Base-by-base conservation (phyloP, 1,140 invertebrate species). In the Dendrolimus kikuchii region DNA sequence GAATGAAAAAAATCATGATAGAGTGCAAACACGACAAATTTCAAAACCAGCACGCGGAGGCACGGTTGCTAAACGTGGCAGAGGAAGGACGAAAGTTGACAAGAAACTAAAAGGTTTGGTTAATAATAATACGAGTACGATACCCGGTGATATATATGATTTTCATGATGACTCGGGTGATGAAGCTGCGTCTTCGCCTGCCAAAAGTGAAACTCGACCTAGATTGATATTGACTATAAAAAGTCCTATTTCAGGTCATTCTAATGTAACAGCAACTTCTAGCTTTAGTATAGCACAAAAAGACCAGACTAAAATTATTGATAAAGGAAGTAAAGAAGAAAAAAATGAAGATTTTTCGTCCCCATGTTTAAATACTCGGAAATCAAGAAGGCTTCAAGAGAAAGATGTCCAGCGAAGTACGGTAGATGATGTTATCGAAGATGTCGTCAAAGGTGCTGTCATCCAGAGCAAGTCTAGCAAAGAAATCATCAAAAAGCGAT, bases 341-440 rank as follows among this genome's bases (percentile, higher is more conserved):
- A 89, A 90, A 54, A 73, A 77, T 49, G 92, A 93, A 53, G 91
- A 92, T 56, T 92, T 92, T 55, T 74, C 89, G 7, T 90, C 91
- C 0, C 85, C 86, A 4, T 88, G 89, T 2, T 64, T 88, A 2
- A 93, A 93, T 57, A 93, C 93, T 1, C 81, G 95, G 40, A 96
- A 96, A 77, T 96, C 95, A 1, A 90, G 93, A 52, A 87, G 95
- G 59, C 71, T 95, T 36, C 92, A 93, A 60, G 94, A 95, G 75
- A 93, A 93, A 73, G 94, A 95, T 74, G 91, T 90, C 5, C 78
- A 82, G 76, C 86, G 93, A 52, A 95, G 89, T 49, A 93, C 93
- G 0, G 90, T 95, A 1, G 95, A 96, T 79, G 95, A 96, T 62
- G 90, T 93, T 1, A 95, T 96, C 60, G 95, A 97, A 55, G 95